phyloP scores from a whole-genome alignment of 2,113 vertebrate genomes.

The Octodon degus region DNA sequence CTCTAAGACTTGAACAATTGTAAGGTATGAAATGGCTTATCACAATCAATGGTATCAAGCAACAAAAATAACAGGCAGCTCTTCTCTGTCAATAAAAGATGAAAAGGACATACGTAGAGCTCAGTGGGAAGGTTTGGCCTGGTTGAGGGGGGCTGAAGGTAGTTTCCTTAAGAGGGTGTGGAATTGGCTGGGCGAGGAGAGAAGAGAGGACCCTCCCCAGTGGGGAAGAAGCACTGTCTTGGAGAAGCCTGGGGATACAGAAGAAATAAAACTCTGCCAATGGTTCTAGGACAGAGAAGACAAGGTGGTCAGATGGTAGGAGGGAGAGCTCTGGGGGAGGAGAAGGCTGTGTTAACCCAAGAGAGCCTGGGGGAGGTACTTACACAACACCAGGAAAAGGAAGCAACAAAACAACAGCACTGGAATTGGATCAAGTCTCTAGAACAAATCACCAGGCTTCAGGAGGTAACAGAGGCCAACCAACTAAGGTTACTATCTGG shows the following conservation, averaged over 20 bases:
- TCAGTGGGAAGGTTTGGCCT: neutral
- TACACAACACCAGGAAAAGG: neutral
- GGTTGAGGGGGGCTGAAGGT: too few species aligned
- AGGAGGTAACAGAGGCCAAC: neutral
- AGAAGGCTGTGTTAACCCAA: neutral
- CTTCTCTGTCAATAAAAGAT: neutral
- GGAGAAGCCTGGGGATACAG: neutral
- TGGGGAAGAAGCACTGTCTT: fast-evolving
- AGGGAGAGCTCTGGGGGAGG: fast-evolving
- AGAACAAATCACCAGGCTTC: neutral
- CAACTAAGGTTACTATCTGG: neutral
- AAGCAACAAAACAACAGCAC: neutral
- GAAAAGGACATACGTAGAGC: neutral
- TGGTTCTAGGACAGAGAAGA: neutral
- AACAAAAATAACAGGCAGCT: neutral
- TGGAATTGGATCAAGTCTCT: neutral
- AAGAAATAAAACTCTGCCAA: neutral
- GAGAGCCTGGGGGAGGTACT: neutral
- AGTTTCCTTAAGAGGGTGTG: neutral
- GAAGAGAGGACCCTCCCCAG: neutral
- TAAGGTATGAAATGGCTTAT: too few species aligned
- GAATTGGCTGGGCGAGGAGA: neutral
- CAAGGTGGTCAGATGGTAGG: fast-evolving
- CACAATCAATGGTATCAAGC: too few species aligned
- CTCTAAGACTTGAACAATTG: neutral